These are phyloP conservation scores for Drosophila persimilis DNA, from an alignment of 1,140 invertebrate genomes.

Conservation along the genomic window DNA sequence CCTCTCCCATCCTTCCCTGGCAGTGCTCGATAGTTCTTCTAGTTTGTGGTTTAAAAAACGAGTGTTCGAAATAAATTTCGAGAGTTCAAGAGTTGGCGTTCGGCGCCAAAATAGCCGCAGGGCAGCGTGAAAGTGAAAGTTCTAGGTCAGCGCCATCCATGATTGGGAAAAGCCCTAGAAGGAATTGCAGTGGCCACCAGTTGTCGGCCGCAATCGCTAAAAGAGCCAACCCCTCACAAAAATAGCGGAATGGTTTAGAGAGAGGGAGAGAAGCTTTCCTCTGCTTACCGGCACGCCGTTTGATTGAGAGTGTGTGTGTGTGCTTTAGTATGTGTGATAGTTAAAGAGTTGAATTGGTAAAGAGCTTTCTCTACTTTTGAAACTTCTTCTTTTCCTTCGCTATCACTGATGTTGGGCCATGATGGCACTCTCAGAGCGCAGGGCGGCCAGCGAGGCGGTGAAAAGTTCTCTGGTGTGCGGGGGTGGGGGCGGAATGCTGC, in stretches of 20 bases:
- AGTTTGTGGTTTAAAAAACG: slow-evolving; percentile 3
- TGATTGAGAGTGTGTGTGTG: slow-evolving; percentile 31
- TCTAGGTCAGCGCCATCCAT: neutral
- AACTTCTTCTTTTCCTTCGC: neutral
- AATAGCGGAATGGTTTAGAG: slow-evolving; percentile 3
- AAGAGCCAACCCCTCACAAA: slow-evolving; percentile 1
- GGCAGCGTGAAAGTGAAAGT: slow-evolving; percentile 39
- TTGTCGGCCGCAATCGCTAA: neutral
- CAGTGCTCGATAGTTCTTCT: slow-evolving; percentile 14
- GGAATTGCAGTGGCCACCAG: neutral
- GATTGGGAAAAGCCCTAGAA: neutral
- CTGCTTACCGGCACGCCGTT: slow-evolving; percentile 53
- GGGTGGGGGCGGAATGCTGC: neutral
- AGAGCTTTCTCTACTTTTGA: neutral
- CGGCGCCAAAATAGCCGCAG: slow-evolving; percentile 61
- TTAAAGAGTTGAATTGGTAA: slow-evolving; percentile 8
- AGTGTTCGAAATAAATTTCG: neutral
- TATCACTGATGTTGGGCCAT: slow-evolving; percentile 5
- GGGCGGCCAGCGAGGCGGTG: slow-evolving; percentile 30
- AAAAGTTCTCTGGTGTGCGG: slow-evolving; percentile 34
- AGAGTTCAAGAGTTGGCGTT: slow-evolving; percentile 46
- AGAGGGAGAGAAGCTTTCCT: slow-evolving; percentile 37
- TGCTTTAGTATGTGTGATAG: neutral
- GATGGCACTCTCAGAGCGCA: slow-evolving; percentile 31
- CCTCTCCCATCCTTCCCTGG: slow-evolving; percentile 3